A percentile compares a stretch with the other conserved stretches of the same genome.
Conservation (phyloP, 2,113 vertebrate species). For the Tautogolabrus adspersus region DNA sequence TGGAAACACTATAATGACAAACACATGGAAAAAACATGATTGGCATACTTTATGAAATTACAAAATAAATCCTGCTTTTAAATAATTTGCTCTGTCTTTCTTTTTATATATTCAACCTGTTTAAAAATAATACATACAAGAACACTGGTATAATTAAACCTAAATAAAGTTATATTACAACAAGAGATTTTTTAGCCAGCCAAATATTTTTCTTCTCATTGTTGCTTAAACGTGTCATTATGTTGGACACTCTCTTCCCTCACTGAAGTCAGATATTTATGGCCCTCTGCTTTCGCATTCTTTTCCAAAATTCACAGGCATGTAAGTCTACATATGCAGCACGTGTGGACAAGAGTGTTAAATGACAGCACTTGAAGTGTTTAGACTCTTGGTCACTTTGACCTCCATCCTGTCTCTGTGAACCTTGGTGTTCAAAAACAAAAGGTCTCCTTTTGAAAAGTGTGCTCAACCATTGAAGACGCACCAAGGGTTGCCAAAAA, state of each 20-base stretch:
- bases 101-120: too few species aligned
- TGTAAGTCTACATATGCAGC: slow-evolving; percentile 40
- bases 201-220: background rate
- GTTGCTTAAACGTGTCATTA: background rate
- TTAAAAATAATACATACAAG: too few species aligned
- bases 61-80: background rate
- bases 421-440: background rate
- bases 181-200: background rate
- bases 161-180: background rate
- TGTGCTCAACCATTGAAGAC: background rate
- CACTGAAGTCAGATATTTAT: slow-evolving; percentile 44
- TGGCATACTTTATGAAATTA: background rate
- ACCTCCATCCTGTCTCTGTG: slow-evolving; percentile 18
- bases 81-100: background rate
- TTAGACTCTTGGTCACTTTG: slow-evolving; percentile 56
- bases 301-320: slow-evolving; percentile 36
- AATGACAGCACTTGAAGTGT: slow-evolving; percentile 24
- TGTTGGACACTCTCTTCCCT: slow-evolving; percentile 14
- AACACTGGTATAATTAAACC: background rate
- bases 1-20: slow-evolving; percentile 54
- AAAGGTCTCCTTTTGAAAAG: background rate
- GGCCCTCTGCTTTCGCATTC: slow-evolving; percentile 31
- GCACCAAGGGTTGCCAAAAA: too few species aligned
- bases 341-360: slow-evolving; percentile 32
- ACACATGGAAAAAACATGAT: background rate